Evolutionary conservation across 2,113 vertebrate genomes (phyloP).

Genomic region (Oenanthe oenanthe): DNA sequence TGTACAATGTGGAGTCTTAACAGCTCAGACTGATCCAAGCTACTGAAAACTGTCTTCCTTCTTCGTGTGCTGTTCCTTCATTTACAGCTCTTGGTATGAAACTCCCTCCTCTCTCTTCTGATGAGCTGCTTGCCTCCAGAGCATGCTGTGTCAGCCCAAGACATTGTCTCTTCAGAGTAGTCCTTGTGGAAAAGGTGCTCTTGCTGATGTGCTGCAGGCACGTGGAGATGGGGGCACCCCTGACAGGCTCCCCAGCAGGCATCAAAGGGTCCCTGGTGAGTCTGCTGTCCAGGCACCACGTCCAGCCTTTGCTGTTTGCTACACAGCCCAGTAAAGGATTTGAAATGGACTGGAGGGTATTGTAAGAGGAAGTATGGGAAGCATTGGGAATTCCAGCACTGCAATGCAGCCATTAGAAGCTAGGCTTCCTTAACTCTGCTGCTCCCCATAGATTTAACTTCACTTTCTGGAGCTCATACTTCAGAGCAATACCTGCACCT

Average conservation of each 20-base stretch:
- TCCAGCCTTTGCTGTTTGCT: neutral
- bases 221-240: neutral
- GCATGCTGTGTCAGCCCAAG: neutral
- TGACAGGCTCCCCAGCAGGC: neutral
- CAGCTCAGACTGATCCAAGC: neutral
- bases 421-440: neutral
- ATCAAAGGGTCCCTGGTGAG: neutral
- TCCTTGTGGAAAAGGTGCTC: neutral
- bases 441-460: neutral
- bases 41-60: neutral
- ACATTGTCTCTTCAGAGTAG: neutral
- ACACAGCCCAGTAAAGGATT: neutral
- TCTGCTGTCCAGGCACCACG: neutral
- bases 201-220: neutral
- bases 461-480: neutral
- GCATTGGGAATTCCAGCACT: neutral
- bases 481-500: neutral
- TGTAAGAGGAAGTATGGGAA: neutral
- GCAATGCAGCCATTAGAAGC: neutral
- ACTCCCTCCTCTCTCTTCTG: neutral
- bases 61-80: neutral
- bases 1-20: neutral
- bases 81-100: neutral
- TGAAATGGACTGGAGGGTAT: neutral
- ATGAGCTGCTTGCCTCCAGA: neutral